Conservation (phyloP, 2,888 invertebrate genomes). For the Troilus luridus region DNA sequence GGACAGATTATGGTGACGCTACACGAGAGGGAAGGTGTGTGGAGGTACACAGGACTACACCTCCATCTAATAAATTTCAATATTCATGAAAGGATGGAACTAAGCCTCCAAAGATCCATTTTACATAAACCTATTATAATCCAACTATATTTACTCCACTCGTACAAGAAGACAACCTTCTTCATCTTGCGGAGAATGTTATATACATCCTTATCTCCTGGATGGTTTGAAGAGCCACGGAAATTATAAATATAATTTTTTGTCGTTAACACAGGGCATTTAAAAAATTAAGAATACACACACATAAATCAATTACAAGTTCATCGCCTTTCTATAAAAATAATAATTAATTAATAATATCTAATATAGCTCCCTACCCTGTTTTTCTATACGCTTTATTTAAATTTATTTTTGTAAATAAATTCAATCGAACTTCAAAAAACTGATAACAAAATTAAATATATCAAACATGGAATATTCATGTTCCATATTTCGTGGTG, state of each 20-base stretch:
- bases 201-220: not conserved
- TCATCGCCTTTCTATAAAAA: too few species aligned
- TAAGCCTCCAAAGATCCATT: not conserved
- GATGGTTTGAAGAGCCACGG: not conserved
- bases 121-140: conserved; percentile 43
- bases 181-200: not conserved
- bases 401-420: too few species aligned
- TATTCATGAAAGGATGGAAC: conserved; percentile 11
- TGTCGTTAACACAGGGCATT: too few species aligned
- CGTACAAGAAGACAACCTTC: not conserved
- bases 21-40: not conserved
- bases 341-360: too few species aligned
- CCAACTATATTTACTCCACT: conserved; percentile 1
- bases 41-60: conserved; percentile 6
- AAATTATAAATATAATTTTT: not conserved
- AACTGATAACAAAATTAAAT: too few species aligned
- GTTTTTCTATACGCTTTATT: too few species aligned
- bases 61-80: conserved; percentile 39
- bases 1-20: not conserved
- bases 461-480: too few species aligned
- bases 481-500: too few species aligned
- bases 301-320: too few species aligned
- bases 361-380: too few species aligned
- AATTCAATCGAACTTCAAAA: too few species aligned
- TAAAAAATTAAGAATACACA: too few species aligned